Percentiles rank a stretch among this genome's conserved stretches.
phyloP scores from a whole-genome alignment of 2,113 vertebrate species.

The Chloropsis cyanopogon region DNA sequence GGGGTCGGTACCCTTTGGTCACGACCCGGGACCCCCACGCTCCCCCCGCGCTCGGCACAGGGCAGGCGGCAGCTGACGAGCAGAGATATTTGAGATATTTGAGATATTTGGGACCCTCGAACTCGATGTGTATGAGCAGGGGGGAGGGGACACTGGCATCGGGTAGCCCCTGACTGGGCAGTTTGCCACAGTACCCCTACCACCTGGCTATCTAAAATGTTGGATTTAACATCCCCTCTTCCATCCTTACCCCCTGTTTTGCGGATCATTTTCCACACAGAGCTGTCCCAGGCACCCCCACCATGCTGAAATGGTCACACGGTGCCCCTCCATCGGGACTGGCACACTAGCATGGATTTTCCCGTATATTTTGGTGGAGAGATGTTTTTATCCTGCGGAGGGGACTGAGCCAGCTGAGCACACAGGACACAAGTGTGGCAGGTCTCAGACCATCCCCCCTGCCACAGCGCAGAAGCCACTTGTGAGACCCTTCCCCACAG shows the following conservation, averaged over 20 bases:
- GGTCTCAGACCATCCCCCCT: background rate
- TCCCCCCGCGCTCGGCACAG: background rate
- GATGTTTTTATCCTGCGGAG: background rate
- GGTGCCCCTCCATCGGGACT: accelerated
- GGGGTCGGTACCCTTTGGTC: background rate
- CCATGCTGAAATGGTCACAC: background rate
- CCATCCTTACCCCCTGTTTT: background rate
- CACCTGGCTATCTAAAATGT: background rate
- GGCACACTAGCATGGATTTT: background rate
- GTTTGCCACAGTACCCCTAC: background rate
- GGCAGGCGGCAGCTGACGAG: background rate
- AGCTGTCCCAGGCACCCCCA: background rate
- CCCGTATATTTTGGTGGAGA: background rate
- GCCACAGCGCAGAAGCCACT: background rate
- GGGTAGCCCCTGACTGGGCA: background rate
- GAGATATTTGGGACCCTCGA: background rate
- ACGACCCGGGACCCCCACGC: background rate
- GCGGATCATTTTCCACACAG: background rate
- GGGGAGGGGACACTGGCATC: background rate
- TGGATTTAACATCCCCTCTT: background rate
- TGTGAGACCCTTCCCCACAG: background rate
- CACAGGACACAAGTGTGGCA: background rate
- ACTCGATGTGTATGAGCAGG: background rate
- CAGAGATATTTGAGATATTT: background rate
- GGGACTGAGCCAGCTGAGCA: background rate